phyloP scores from a whole-genome alignment of 2,888 invertebrate species.

The Timema cristinae region DNA sequence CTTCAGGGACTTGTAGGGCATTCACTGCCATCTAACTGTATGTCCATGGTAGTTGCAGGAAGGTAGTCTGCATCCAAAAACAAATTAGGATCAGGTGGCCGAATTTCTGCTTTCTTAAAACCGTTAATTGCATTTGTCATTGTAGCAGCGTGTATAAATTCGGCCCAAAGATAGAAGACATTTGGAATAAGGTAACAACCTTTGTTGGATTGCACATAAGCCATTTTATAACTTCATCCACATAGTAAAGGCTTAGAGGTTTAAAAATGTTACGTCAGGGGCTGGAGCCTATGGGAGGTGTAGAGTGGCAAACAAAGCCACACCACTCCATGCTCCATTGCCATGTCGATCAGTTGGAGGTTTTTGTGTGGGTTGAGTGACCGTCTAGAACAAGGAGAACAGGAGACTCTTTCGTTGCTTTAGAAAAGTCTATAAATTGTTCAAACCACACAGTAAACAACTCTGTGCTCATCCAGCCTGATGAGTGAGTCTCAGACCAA shows the following conservation, averaged over 20 bases:
- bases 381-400: conserved; percentile 1
- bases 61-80: conserved; percentile 1
- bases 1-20: too few relatives aligned
- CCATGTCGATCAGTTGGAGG: background rate
- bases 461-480: background rate
- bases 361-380: conserved; percentile 3
- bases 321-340: background rate
- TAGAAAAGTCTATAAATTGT: background rate
- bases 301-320: conserved; percentile 1
- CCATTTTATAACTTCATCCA: conserved; percentile 3
- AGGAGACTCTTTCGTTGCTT: conserved; percentile 4
- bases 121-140: background rate
- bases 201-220: conserved; percentile 1
- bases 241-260: conserved; percentile 5
- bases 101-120: background rate
- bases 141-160: background rate
- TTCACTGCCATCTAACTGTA: background rate
- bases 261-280: background rate
- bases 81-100: background rate
- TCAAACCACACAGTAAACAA: background rate
- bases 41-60: background rate
- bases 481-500: background rate
- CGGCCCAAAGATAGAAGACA: background rate
- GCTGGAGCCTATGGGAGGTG: conserved; percentile 11
- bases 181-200: background rate